Evolutionary conservation across 2,888 invertebrate species (phyloP), one percentile per base, ranked within the genome.

Genomic region (Eupithecia dodoneata): DNA sequence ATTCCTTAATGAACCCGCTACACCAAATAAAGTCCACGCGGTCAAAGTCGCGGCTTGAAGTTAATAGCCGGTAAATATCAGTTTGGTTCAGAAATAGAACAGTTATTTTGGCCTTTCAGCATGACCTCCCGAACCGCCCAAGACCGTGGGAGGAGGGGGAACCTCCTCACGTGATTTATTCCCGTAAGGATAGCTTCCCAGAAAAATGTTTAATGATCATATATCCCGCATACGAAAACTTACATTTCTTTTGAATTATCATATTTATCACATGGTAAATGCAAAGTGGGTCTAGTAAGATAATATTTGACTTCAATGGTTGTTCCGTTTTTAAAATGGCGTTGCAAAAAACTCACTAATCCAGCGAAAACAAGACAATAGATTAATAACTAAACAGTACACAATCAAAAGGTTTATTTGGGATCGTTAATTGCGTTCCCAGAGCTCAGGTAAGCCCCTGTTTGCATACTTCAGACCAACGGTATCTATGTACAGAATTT

Each of bases 131-230:
- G 85, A 84, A 85, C 85, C 85, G 78, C 79, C 81, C 77, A 78
- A 78, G 79, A 80, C 79, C 69, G 82, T 71, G 82, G 85, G 85
- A 41, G 84, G 75, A 63, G 74, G 75, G 75, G 76, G 82, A 84
- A 81, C 85, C 83, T 84, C 75, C 85, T 83, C 84, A 86, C 85
- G 89, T 90, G 88, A 91, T 91, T 90, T 89, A 91, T 90, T 86
- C 87, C 85, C 80, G 84, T 85, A 74, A 83, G 87, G 85, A 89
- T 87, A 82, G 84, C 85, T 83, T 85, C 80, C 80, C 80, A 83
- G 81, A 82, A 87, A 86, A 86, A 86, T 85, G 85, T 88, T 87
- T 86, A 88, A 88, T 86, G 86, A 88, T 83, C 84, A 65, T 4
- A 63, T 12, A 30, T 30, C 18, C 12, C 12, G 18, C 4, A 63